Percentiles rank a stretch among this genome's conserved stretches.
phyloP scores from a whole-genome alignment of 1,140 invertebrate species.

The Yoshiicerus persimilis region DNA sequence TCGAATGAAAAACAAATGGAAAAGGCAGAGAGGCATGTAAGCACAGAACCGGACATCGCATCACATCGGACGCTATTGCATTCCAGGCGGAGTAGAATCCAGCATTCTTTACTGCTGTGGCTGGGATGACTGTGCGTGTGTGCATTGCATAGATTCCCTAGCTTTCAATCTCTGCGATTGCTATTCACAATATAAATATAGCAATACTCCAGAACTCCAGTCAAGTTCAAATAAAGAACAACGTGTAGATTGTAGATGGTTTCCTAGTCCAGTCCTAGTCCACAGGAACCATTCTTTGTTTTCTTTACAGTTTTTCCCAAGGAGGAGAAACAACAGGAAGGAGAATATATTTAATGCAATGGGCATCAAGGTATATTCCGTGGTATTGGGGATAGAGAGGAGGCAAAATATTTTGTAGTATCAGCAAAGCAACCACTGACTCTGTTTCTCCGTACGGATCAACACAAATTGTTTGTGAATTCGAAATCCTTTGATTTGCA shows the following conservation, averaged over 20 bases:
- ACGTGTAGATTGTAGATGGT: not conserved
- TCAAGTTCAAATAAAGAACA: not conserved
- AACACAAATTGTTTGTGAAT: conserved; percentile 20
- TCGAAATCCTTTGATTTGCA: conserved; percentile 22
- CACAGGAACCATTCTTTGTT: not conserved
- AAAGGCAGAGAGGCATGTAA: not conserved
- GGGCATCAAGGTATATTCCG: not conserved
- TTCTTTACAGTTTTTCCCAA: not conserved
- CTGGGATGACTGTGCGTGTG: not conserved
- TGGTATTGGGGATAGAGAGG: not conserved
- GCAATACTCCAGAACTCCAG: not conserved
- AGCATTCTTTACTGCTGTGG: not conserved
- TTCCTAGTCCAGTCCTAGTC: not conserved
- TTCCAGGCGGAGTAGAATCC: not conserved
- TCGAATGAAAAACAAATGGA: not conserved
- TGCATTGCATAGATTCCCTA: not conserved
- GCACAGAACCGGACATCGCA: not conserved
- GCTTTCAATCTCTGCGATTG: not conserved
- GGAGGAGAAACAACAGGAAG: not conserved
- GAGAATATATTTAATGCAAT: not conserved
- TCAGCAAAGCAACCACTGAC: not conserved
- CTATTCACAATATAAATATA: not conserved
- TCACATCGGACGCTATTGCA: not conserved
- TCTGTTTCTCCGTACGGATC: not conserved
- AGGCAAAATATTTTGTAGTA: not conserved